These are phyloP conservation scores for Hypolimnas misippus DNA, from an alignment of 2,888 invertebrate genomes.

Conservation along the genomic window DNA sequence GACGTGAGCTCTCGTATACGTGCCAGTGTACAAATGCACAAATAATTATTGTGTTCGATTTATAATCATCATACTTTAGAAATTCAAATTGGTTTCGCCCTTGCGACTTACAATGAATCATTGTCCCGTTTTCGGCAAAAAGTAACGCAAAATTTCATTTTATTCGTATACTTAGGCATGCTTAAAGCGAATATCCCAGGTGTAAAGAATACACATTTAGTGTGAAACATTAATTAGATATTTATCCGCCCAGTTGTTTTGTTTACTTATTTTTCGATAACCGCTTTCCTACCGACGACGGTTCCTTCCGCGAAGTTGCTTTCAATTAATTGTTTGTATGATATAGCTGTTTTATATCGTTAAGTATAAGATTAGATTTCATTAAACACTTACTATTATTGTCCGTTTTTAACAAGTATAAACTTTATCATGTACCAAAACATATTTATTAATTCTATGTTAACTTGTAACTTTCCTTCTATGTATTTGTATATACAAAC, in stretches of 20 bases:
- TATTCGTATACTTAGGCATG: constrained; percentile 30
- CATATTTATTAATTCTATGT: neutral
- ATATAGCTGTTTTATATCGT: constrained; percentile 10
- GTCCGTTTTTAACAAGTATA: neutral
- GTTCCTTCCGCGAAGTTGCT: constrained; percentile 29
- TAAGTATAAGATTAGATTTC: neutral
- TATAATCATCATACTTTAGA: constrained; percentile 53
- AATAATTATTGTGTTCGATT: constrained; percentile 54
- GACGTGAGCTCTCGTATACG: constrained; percentile 67
- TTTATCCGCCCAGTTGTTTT: constrained; percentile 68
- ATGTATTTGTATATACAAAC: neutral
- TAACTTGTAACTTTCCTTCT: neutral
- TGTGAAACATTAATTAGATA: constrained; percentile 46
- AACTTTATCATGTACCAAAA: neutral
- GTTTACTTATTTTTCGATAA: constrained; percentile 63
- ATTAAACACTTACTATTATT: neutral
- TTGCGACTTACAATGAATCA: constrained; percentile 67
- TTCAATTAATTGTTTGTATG: constrained; percentile 12
- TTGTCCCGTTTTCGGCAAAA: constrained; percentile 71
- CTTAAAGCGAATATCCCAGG: constrained; percentile 6
- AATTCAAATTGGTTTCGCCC: constrained; percentile 59
- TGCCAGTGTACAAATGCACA: constrained; percentile 58
- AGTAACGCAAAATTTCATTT: constrained; percentile 56
- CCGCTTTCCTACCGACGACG: constrained; percentile 29
- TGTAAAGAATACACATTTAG: constrained; percentile 29